Conservation (phyloP, 1,140 invertebrate species). For the Alviniconcha marisindica region DNA sequence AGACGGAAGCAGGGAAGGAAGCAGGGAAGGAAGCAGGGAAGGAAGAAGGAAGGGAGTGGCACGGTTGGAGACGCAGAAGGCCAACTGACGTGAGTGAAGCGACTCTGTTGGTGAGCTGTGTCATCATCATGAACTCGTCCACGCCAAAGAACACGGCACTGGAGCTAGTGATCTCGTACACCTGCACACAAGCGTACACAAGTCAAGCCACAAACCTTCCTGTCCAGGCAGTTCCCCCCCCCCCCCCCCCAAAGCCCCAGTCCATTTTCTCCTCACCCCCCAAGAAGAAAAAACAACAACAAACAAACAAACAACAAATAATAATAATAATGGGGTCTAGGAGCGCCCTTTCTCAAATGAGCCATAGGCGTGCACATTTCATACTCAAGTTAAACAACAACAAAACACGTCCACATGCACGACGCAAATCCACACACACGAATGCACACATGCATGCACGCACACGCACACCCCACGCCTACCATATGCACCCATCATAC, state of each 20-base stretch:
- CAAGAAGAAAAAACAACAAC: too few species aligned
- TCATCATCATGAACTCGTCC: constrained; percentile 68
- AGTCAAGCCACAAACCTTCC: too few species aligned
- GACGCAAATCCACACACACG: background rate
- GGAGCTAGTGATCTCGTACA: constrained; percentile 68
- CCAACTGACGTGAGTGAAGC: constrained; percentile 31
- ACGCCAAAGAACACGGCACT: constrained; percentile 68
- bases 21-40: background rate
- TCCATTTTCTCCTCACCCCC: background rate
- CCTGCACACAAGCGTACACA: constrained; percentile 40
- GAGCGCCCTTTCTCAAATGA: too few species aligned
- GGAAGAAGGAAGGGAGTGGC: too few species aligned
- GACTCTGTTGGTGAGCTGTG: constrained; percentile 57
- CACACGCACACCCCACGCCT: background rate
- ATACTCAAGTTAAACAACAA: background rate
- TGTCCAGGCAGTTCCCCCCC: too few species aligned
- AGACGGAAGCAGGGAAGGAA: too few species aligned
- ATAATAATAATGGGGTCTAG: too few species aligned
- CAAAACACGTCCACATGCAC: background rate
- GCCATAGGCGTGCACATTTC: too few species aligned
- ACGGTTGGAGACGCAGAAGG: too few species aligned
- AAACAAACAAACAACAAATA: too few species aligned
- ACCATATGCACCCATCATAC: too few species aligned
- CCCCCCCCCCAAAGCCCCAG: background rate
- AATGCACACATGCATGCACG: background rate